These are phyloP conservation scores for Tanaodytes sp. DNA, from an alignment of 2,888 invertebrate species.

Conservation along the genomic window DNA sequence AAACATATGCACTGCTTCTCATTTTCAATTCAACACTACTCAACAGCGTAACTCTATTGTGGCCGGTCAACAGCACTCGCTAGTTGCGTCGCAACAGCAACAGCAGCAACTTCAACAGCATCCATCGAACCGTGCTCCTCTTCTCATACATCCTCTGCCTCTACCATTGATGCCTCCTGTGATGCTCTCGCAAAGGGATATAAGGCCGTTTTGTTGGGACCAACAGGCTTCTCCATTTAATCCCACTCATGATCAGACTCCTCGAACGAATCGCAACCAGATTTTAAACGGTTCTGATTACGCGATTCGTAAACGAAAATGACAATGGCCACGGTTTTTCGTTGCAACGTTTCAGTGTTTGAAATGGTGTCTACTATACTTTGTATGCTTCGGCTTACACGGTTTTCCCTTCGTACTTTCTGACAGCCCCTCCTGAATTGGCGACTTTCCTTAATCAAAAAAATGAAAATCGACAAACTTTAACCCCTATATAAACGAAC, in stretches of 20 bases:
- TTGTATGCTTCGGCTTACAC: slow-evolving; percentile 65
- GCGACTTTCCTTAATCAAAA: no score
- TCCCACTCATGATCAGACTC: slow-evolving; percentile 48
- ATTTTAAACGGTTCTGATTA: slow-evolving; percentile 58
- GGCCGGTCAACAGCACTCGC: slow-evolving; percentile 58
- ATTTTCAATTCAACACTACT: slow-evolving; percentile 56
- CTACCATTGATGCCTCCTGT: slow-evolving; percentile 58
- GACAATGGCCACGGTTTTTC: slow-evolving; percentile 64
- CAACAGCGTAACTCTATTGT: slow-evolving; percentile 57
- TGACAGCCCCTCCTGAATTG: slow-evolving; percentile 56
- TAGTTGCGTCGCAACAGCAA: slow-evolving; percentile 57
- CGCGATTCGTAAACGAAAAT: slow-evolving; percentile 64
- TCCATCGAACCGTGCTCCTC: slow-evolving; percentile 57
- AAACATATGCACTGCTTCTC: slow-evolving; percentile 72
- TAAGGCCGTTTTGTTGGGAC: slow-evolving; percentile 64
- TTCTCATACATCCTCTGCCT: slow-evolving; percentile 60
- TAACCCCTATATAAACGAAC: slow-evolving; percentile 16
- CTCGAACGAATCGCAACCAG: slow-evolving; percentile 55
- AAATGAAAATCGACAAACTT: slow-evolving; percentile 18
- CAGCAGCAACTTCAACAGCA: slow-evolving; percentile 22
- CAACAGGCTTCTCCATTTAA: slow-evolving; percentile 56
- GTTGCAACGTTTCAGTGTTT: slow-evolving; percentile 64
- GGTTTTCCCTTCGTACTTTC: slow-evolving; percentile 60
- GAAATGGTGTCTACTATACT: slow-evolving; percentile 68
- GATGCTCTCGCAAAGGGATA: slow-evolving; percentile 60